Evolutionary conservation across 2,113 vertebrate genomes (phyloP), one percentile per base, ranked within the genome.

Genomic region (Gymnorhina tibicen): DNA sequence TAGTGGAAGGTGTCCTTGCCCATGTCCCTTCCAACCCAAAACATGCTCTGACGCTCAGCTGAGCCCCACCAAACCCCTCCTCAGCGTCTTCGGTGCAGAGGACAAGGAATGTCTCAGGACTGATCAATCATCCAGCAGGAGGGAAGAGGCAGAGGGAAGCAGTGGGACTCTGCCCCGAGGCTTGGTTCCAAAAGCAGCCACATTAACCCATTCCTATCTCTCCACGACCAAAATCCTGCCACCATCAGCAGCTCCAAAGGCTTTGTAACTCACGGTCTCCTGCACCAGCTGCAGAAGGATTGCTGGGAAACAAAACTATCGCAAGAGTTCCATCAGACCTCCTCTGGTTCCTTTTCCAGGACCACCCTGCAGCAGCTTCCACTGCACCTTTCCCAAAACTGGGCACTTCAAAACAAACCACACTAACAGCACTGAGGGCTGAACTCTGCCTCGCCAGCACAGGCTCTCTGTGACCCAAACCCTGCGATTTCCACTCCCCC

Each of bases 101-200:
- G 66, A 66, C 35, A 70, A 96, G 76, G 96, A 96, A 91, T 83
- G 93, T 95, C 91, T 89, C 86, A 84, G 78, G 73, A 59, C 83
- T 66, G 78, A 95, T 97, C 94, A 78, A 84, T 97, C 95, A 93
- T 14, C 52, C 77, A 60, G 10, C 58, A n/a, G 91, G 75, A 92
- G 93, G 89, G 20, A 83, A 87, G 91, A 87, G 66, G 73, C 89
- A 74, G 78, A 73, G 78, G 68, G 62, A 67, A 80, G 89, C 59
- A 83, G 66, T 0, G 55, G 83, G 72, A 72, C 87, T 86, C 52
- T 87, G 95, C 94, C 95, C 92, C 11, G 52, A 64, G 94, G 95
- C 93, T 91, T 35, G 33, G 26, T 66, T 91, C 91, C 82, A 64
- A 95, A 93, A 88, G 77, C 85, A 76, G 75, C 79, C 62, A 41